Evolutionary conservation across 2,113 vertebrate species (phyloP).

Genomic region (Bubo scandiacus): DNA sequence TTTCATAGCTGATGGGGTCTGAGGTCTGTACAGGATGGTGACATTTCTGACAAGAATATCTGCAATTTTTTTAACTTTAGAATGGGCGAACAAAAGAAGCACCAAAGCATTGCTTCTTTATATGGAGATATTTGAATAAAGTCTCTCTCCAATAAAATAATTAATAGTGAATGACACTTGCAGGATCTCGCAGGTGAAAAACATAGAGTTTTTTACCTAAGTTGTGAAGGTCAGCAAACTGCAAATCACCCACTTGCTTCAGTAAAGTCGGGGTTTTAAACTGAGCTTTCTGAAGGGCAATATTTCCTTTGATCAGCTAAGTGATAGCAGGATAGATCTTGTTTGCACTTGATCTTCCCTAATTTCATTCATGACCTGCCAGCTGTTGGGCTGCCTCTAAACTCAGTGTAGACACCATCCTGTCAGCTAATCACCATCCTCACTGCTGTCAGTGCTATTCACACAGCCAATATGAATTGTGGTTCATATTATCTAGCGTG

Average conservation of each 20-base stretch:
- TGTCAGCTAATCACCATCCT: neutral
- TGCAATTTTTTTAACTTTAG: neutral
- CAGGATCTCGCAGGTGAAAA: neutral
- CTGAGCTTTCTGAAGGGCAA: neutral
- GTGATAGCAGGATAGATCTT: neutral
- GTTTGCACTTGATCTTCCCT: neutral
- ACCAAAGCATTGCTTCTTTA: neutral
- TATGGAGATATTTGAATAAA: neutral
- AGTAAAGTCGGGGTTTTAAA: neutral
- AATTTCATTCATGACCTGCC: neutral
- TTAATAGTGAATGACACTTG: neutral
- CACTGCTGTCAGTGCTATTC: neutral
- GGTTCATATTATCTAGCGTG: neutral
- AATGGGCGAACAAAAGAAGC: neutral
- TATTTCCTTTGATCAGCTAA: neutral
- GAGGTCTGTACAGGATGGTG: neutral
- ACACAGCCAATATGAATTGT: rapidly evolving
- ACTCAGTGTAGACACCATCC: no score
- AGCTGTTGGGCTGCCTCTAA: neutral
- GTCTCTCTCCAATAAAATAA: neutral
- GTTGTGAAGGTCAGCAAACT: neutral
- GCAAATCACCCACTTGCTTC: neutral
- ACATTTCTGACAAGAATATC: neutral
- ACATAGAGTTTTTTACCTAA: rapidly evolving
- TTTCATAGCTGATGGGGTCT: neutral